A percentile compares a stretch with the other conserved stretches of the same genome.
These are phyloP conservation scores for Calcarius ornatus DNA, from an alignment of 2,113 vertebrate genomes.

Conservation along the genomic window DNA sequence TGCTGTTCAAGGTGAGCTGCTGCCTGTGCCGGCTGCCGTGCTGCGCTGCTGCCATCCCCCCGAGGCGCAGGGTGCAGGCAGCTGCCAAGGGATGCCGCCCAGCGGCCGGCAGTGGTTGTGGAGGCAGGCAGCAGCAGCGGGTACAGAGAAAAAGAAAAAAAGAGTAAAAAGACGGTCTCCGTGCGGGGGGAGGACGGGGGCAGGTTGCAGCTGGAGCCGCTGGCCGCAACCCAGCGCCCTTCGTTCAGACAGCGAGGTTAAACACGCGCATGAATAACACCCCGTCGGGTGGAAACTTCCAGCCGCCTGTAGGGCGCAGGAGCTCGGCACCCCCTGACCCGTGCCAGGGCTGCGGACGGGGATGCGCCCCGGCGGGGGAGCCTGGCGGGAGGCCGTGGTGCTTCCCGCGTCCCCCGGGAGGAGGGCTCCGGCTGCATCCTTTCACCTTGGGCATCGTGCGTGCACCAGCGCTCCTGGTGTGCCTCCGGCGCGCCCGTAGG, in stretches of 20 bases:
- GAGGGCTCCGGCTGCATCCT: neutral
- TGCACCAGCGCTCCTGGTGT: neutral
- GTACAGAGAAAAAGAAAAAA: neutral
- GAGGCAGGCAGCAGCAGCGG: neutral
- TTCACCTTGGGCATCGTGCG: neutral
- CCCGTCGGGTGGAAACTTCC: slow-evolving; percentile 31
- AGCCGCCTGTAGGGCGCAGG: neutral
- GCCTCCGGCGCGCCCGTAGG: neutral
- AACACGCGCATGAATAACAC: neutral
- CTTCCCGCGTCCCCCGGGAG: neutral
- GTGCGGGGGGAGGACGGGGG: neutral
- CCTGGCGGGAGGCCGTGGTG: neutral
- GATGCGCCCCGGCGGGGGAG: neutral
- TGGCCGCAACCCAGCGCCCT: neutral
- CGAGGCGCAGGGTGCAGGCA: neutral
- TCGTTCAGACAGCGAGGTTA: neutral
- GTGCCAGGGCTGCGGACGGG: neutral
- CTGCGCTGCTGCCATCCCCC: neutral
- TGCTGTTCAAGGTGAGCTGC: neutral
- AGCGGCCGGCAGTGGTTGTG: neutral
- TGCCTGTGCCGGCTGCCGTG: neutral
- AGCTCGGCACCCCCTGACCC: neutral
- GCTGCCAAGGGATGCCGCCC: slow-evolving; percentile 14
- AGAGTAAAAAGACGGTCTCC: neutral
- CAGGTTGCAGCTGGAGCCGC: slow-evolving; percentile 12